Evolutionary conservation across 2,113 vertebrate species (phyloP), one percentile per base, ranked within the genome.

Genomic region (Telmatochromis brichardi): DNA sequence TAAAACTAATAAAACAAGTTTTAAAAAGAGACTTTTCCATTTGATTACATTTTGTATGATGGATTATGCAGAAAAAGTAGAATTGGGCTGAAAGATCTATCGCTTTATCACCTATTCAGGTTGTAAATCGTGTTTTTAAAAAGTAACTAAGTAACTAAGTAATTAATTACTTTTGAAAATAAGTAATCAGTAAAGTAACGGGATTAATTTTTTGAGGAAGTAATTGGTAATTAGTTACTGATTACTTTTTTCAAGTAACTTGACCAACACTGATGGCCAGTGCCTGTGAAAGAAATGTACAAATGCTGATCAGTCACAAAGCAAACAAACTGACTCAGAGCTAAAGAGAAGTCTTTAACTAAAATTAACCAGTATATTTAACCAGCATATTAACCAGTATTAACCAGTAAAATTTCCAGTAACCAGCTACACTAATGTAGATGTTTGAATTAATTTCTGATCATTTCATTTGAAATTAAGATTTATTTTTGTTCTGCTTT

Each of bases 71-170:
- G 40, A 42, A 42, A 42, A 42, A 42, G 40, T 6, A 42, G 11
- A 42, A 42, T 42, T 42, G 40, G 40, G 0, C 40, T 42, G 40
- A 42, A 42, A 42, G 40, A 42, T 6, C 3, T 42, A 42, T 42
- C 0, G 0, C 40, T 42, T 6, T 12, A 6, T 42, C 0, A 42
- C 40, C 11, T 13, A 42, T 13, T 42, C 40, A 42, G 12, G 11
- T 42, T 42, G 12, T 0, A 42, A 42, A 42, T 42, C 3, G 0
- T 42, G 40, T 6, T 42, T 42, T 42, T 42, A 42, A 42, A 42
- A n/a, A n/a, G n/a, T n/a, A n/a, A n/a, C n/a, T n/a, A 42, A 40
- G 37, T 40, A 40, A 42, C 40, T 42, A 42, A 42, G 40, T 42
- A 42, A 42, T 13, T 42, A 42, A 42, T 42, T 42, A 42, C 40